A percentile compares a stretch with the other conserved stretches of the same genome.
Conservation (phyloP, 2,888 invertebrate species). For the Patella ulyssiponensis region DNA sequence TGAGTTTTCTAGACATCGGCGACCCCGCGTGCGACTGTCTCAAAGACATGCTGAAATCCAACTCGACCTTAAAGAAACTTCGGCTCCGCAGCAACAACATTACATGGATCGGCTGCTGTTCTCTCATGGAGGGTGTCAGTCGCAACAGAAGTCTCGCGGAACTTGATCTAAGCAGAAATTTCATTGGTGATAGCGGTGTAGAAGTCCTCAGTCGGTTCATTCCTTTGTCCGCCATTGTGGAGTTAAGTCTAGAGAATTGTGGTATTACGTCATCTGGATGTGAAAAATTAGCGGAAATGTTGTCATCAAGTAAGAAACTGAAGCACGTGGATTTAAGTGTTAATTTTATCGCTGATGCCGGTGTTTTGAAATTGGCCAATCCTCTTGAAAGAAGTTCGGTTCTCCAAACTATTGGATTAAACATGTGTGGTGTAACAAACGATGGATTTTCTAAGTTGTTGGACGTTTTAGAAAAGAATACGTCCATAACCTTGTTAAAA, state of each 20-base stretch:
- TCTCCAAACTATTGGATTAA: constrained; percentile 62
- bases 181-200: constrained; percentile 61
- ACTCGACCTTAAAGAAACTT: constrained; percentile 58
- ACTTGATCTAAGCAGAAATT: constrained; percentile 67
- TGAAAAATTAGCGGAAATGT: constrained; percentile 57
- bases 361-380: constrained; percentile 58
- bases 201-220: constrained; percentile 61
- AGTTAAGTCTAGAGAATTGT: constrained; percentile 68
- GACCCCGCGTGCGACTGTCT: constrained; percentile 61
- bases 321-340: constrained; percentile 64
- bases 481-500: constrained; percentile 62
- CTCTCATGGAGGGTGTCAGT: constrained; percentile 59
- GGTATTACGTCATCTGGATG: constrained; percentile 61
- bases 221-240: constrained; percentile 57
- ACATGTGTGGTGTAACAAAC: constrained; percentile 70
- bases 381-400: constrained; percentile 61
- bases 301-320: constrained; percentile 59
- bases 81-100: constrained; percentile 64
- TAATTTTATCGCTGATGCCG: constrained; percentile 63
- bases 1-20: constrained; percentile 67
- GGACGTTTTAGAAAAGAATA: constrained; percentile 63
- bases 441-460: constrained; percentile 64
- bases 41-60: constrained; percentile 57
- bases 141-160: constrained; percentile 58
- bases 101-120: constrained; percentile 61